phyloP scores from a whole-genome alignment of 2,888 invertebrate genomes.

The Apodemia zela region DNA sequence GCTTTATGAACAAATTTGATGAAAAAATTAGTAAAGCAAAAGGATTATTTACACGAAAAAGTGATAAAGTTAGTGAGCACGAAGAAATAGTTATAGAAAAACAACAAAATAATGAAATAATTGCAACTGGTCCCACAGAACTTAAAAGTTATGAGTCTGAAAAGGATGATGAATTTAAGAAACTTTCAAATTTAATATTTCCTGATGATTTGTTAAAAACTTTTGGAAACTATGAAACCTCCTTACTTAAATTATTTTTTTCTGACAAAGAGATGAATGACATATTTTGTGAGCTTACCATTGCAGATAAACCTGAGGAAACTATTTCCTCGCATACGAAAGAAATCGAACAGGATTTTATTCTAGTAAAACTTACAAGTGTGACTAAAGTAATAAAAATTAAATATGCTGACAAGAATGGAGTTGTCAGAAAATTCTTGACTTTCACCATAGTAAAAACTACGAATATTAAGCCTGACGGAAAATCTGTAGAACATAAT shows the following conservation, averaged over 20 bases:
- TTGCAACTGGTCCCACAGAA: background rate
- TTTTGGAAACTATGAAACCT: conserved; percentile 24
- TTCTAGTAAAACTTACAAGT: conserved; percentile 31
- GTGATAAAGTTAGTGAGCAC: conserved; percentile 28
- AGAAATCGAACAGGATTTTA: conserved; percentile 27
- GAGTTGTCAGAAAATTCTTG: conserved; percentile 33
- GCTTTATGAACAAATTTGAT: conserved; percentile 45
- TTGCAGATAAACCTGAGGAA: conserved; percentile 35
- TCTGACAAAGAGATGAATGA: conserved; percentile 33
- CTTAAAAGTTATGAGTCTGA: background rate
- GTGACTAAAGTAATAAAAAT: conserved; percentile 36
- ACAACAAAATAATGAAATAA: background rate
- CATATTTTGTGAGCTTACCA: conserved; percentile 27
- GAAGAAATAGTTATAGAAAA: conserved; percentile 18
- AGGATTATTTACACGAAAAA: conserved; percentile 42
- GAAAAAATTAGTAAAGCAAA: conserved; percentile 46
- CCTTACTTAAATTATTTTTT: conserved; percentile 27
- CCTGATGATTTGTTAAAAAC: conserved; percentile 20
- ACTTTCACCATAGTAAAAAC: conserved; percentile 34
- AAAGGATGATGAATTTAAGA: background rate
- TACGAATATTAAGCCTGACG: conserved; percentile 34
- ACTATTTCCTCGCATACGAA: conserved; percentile 32
- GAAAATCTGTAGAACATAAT: conserved; percentile 27
- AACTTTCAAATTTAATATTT: background rate
- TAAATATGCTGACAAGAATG: conserved; percentile 31